A percentile compares a stretch with the other conserved stretches of the same genome.
Conservation (phyloP, 2,888 invertebrate species). For the Volucella inflata region DNA sequence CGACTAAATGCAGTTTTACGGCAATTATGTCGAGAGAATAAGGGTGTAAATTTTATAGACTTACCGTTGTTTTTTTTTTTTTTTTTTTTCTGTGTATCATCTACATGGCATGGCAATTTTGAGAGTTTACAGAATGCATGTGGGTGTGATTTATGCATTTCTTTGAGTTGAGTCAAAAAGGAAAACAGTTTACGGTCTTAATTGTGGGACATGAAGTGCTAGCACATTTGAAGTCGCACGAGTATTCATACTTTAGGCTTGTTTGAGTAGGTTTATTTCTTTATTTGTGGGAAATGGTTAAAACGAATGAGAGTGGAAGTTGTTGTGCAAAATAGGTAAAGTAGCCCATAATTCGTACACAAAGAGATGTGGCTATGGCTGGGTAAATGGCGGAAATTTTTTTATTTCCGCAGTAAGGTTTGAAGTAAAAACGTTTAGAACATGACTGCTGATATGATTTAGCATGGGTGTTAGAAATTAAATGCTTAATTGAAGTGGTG, state of each 20-base stretch:
- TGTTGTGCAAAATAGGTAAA: conserved; percentile 44
- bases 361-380: conserved; percentile 32
- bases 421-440: background rate
- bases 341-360: conserved; percentile 20
- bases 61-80: conserved; percentile 8
- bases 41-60: background rate
- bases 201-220: conserved; percentile 23
- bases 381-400: conserved; percentile 19
- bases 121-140: conserved; percentile 51
- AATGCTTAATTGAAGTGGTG: conserved; percentile 6
- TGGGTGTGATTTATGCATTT: conserved; percentile 62
- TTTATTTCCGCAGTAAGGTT: conserved; percentile 12
- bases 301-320: background rate
- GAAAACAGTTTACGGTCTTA: conserved; percentile 12
- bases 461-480: background rate
- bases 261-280: conserved; percentile 1
- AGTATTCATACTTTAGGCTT: no score
- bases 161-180: conserved; percentile 31
- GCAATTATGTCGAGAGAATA: conserved; percentile 55
- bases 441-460: background rate
- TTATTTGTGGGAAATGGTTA: background rate
- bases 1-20: conserved; percentile 68
- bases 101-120: conserved; percentile 57
- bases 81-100: conserved; percentile 13
- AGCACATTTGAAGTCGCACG: no score